phyloP scores from a whole-genome alignment of 2,113 vertebrate genomes.

The Lanius ludovicianus region DNA sequence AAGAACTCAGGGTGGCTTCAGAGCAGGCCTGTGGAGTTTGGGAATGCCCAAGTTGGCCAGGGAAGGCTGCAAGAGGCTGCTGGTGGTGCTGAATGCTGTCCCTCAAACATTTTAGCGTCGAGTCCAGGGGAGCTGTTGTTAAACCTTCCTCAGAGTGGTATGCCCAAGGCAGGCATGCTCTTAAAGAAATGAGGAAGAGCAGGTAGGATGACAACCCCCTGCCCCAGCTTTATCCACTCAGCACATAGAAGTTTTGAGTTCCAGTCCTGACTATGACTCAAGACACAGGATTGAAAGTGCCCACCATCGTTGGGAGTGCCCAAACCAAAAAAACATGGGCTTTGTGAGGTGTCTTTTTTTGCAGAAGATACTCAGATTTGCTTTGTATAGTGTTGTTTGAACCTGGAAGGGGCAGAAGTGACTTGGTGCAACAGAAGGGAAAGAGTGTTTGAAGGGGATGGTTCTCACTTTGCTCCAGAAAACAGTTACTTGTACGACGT shows the following conservation, averaged over 20 bases:
- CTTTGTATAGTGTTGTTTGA: not conserved
- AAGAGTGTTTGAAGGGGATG: not conserved
- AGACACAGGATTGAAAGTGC: not conserved
- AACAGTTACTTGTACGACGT: not conserved
- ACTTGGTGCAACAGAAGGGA: not conserved
- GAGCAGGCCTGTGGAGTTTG: not conserved
- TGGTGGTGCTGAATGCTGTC: not conserved
- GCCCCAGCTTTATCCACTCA: not conserved
- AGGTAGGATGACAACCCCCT: not conserved
- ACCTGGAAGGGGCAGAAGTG: not conserved
- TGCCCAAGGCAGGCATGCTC: not conserved
- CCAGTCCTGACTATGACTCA: not conserved
- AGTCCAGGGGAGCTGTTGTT: not conserved
- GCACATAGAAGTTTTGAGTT: not conserved
- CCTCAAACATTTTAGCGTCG: not conserved
- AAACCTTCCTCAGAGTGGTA: rapidly evolving
- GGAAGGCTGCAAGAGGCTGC: not conserved
- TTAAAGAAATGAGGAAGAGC: not conserved
- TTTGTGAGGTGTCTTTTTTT: not conserved
- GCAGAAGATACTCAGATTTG: not conserved
- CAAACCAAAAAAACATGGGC: not conserved
- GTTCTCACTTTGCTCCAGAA: not conserved
- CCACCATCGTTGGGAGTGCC: not conserved
- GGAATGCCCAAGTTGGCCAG: not conserved
- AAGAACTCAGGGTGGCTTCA: not conserved